These are phyloP conservation scores for Panurus biarmicus DNA, from an alignment of 2,113 vertebrate genomes.

Conservation along the genomic window DNA sequence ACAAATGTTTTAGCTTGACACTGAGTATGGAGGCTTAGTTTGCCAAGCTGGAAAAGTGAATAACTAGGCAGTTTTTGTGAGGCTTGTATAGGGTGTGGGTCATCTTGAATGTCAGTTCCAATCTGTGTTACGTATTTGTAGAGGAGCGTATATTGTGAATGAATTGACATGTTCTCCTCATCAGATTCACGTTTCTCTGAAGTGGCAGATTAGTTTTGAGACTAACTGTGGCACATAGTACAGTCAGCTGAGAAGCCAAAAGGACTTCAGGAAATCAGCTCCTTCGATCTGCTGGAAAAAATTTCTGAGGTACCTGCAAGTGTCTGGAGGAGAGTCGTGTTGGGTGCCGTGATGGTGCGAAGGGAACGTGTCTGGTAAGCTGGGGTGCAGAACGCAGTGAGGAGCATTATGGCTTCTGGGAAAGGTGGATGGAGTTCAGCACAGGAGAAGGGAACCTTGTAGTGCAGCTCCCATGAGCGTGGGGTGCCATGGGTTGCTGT, in stretches of 20 bases:
- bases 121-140: not conserved
- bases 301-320: not conserved
- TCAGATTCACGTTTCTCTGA: not conserved
- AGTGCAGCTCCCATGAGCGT: not conserved
- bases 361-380: not conserved
- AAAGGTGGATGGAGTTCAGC: not conserved
- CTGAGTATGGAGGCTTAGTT: not conserved
- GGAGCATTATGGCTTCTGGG: not conserved
- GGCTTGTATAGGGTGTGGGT: not conserved
- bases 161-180: not conserved
- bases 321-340: rapidly evolving
- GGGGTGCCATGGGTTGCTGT: not conserved
- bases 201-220: not conserved
- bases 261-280: not conserved
- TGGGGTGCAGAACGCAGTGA: not conserved
- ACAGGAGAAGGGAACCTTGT: not conserved
- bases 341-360: not conserved
- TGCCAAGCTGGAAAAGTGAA: slow-evolving; percentile 32
- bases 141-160: not conserved
- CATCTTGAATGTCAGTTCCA: slow-evolving; percentile 22
- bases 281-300: not conserved
- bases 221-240: not conserved
- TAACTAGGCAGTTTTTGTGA: slow-evolving; percentile 28
- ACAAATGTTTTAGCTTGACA: slow-evolving; percentile 51
- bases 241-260: not conserved